phyloP scores from a whole-genome alignment of 2,113 vertebrate genomes.

The Trematomus loennbergii region DNA sequence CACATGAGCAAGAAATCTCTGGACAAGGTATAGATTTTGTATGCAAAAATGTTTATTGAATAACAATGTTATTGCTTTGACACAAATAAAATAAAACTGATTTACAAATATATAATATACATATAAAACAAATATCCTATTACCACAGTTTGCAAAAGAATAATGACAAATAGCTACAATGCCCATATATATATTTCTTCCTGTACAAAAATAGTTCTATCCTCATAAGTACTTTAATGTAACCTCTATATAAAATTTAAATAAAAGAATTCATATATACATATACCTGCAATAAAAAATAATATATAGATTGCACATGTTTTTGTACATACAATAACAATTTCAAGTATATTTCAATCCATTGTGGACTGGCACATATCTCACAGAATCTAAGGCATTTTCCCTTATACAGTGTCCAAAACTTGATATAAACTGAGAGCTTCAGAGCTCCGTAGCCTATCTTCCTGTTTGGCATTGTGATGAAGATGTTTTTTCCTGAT shows the following conservation, averaged over 20 bases:
- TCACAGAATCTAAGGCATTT: conserved; percentile 83
- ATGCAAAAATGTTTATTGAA: conserved; percentile 88
- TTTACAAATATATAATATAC: conserved; percentile 86
- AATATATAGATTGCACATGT: conserved; percentile 94
- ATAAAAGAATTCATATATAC: conserved; percentile 90
- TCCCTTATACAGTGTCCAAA: conserved; percentile 80
- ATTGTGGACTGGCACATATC: conserved; percentile 83
- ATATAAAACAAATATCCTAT: conserved; percentile 82
- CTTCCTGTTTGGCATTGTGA: conserved; percentile 69
- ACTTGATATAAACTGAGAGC: conserved; percentile 66
- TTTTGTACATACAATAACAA: conserved; percentile 89
- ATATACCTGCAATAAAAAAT: conserved; percentile 81
- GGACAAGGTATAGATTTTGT: conserved; percentile 68
- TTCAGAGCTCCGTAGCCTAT: conserved; percentile 61
- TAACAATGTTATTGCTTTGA: conserved; percentile 84
- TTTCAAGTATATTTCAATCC: conserved; percentile 95
- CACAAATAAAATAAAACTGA: conserved; percentile 88
- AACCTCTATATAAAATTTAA: conserved; percentile 91
- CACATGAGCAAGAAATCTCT: conserved; percentile 52
- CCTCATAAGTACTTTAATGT: conserved; percentile 86
- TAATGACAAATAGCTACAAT: conserved; percentile 90
- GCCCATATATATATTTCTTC: conserved; percentile 93
- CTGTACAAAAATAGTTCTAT: conserved; percentile 98
- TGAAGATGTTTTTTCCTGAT: conserved; percentile 75
- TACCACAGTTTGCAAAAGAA: conserved; percentile 84